Percentiles rank a stretch among this genome's conserved stretches.
Evolutionary conservation across 2,888 invertebrate genomes (phyloP).

Genomic region (Volucella inanis): DNA sequence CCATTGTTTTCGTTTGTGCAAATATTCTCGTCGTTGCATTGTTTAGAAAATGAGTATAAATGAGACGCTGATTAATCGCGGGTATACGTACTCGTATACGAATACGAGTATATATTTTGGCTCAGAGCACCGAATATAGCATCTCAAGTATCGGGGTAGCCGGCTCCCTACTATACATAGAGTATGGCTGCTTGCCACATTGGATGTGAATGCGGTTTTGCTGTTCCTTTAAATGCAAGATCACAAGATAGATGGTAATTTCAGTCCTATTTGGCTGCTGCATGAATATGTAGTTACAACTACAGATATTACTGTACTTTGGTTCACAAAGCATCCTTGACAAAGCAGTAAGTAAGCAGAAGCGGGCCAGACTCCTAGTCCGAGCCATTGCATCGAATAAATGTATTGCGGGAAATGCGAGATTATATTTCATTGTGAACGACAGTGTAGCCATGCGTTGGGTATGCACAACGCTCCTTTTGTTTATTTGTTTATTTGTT

Average conservation of each 20-base stretch:
- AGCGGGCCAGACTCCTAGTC: conserved; percentile 7
- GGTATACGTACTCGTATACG: conserved; percentile 23
- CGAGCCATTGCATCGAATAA: conserved; percentile 55
- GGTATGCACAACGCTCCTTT: conserved; percentile 51
- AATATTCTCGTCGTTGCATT: conserved; percentile 58
- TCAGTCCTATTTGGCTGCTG: conserved; percentile 52
- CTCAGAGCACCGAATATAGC: not conserved
- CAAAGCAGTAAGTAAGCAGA: conserved; percentile 34
- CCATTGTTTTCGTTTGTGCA: conserved; percentile 64
- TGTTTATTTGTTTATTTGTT: conserved; percentile 64
- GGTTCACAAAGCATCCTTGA: conserved; percentile 59
- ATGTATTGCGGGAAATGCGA: conserved; percentile 72
- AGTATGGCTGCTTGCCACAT: conserved; percentile 9
- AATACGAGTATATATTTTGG: conserved; percentile 24
- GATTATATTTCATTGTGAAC: conserved; percentile 74
- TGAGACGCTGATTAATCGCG: conserved; percentile 75
- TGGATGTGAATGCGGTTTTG: conserved; percentile 59
- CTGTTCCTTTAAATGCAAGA: conserved; percentile 60
- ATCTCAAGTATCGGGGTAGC: too few relatives aligned
- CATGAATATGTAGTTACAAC: not conserved
- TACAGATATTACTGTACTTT: not conserved
- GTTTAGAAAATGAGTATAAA: conserved; percentile 73
- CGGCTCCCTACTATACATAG: not conserved
- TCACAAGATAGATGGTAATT: conserved; percentile 68
- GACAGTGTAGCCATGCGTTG: conserved; percentile 65